Evolutionary conservation across 2,113 vertebrate species (phyloP), one percentile per base, ranked within the genome.

Genomic region (Chloropsis hardwickii): DNA sequence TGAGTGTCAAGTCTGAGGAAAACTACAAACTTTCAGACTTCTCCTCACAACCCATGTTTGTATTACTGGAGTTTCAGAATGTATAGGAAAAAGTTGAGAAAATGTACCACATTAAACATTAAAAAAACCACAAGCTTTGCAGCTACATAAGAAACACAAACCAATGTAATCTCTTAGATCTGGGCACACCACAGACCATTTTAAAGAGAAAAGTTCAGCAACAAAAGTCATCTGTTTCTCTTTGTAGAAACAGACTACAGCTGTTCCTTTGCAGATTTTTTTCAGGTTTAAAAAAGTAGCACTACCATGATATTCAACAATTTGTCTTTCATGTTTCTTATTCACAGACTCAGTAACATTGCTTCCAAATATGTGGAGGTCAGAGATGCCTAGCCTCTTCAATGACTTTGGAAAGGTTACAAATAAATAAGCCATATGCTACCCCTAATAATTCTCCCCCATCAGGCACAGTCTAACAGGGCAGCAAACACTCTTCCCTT

Each of bases 141-240:
- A 84, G 60, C 54, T 88, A 87, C 51, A 21, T 35, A 82, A 86
- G 78, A 89, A 95, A 92, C 81, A 89, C 51, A 92, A 95, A 85
- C 81, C 58, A 91, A 42, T 17, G 27, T 89, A 95, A 96, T 95
- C 86, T 93, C 82, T 94, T 54, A 85, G 90, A 95, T 91, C 91
- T 94, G 81, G 89, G 91, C 66, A 95, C 78, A 95, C 74, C 94
- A 95, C 1, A 4, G 70, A 91, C 48, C 47, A 51, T 91, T 91
- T 91, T 94, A 91, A 90, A 93, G 60, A 80, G 50, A 80, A 66
- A 77, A 66, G 45, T 86, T 95, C 62, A 95, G 90, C 79, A 95
- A 86, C 79, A 91, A 91, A 92, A 77, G 74, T 93, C 76, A 95
- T 96, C 93, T 96, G 91, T 87, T 97, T 90, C 92, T 92, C 81